Evolutionary conservation across 2,113 vertebrate species (phyloP).

Genomic region (Genyomyrus donnyi): DNA sequence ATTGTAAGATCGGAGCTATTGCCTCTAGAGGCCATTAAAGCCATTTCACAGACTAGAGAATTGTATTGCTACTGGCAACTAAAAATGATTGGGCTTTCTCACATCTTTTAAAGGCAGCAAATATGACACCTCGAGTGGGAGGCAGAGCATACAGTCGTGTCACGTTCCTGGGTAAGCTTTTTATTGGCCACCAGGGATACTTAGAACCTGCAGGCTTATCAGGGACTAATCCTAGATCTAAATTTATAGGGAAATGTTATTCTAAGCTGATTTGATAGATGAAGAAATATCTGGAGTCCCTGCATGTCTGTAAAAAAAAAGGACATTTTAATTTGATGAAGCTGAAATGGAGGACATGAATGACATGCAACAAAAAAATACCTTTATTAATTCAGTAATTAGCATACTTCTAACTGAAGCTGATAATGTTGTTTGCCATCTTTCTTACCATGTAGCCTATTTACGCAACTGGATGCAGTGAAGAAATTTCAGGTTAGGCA

Average conservation of each 20-base stretch:
- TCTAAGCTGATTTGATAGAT: not conserved
- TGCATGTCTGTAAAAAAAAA: not conserved
- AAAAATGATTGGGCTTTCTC: conserved; percentile 3
- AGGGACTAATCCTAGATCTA: not conserved
- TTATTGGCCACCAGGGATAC: conserved; percentile 3
- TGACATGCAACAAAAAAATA: not conserved
- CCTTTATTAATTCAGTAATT: not conserved
- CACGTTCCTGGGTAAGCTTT: not conserved
- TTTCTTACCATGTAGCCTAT: not conserved
- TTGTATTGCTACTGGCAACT: conserved; percentile 8
- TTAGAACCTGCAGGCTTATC: not conserved
- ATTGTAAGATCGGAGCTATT: conserved; percentile 7
- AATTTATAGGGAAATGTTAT: not conserved
- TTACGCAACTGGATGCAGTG: not conserved
- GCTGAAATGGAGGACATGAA: not conserved
- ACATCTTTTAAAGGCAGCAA: conserved; percentile 10
- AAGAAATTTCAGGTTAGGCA: not conserved
- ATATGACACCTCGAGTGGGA: conserved; percentile 13
- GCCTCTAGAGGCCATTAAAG: conserved; percentile 11
- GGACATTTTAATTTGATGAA: not conserved
- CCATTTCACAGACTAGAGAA: conserved; percentile 10
- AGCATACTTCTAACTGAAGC: not conserved
- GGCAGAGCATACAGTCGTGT: not conserved
- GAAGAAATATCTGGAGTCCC: not conserved
- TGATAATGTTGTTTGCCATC: not conserved